Base-by-base conservation (phyloP, 2,888 invertebrate genomes). In the Papilio gigon region DNA sequence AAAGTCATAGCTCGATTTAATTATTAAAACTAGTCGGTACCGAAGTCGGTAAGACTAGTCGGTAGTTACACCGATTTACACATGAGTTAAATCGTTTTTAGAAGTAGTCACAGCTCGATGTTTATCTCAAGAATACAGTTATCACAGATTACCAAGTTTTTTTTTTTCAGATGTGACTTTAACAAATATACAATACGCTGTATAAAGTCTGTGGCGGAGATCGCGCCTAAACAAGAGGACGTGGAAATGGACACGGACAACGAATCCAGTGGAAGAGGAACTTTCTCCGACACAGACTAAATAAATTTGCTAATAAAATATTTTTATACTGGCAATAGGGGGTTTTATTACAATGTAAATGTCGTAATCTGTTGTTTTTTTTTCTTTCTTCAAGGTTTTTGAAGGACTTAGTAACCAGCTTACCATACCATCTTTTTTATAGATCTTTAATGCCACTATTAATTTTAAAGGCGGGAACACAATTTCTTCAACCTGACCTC, bases 121-220 rank as follows among this genome's bases (percentile, higher is more conserved):
- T n/a, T 17, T 8, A 44, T n/a, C n/a, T n/a, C 14, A 44, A 44
- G 20, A 14, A 44, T 1, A 35, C 1, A 35, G 8, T 9, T 6
- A 33, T 33, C 9, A 14, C 14, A 14, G 11, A 40, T 40, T 3
- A 14, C 8, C 1, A 8, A 42, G 4, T 4, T 17, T 11, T 22
- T 47, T 22, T 47, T 9, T 14, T 50, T 14, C 88, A 98, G 97
- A 77, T 97, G 97, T 83, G 97, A 98, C 81, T 97, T 95, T 85
- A 98, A 98, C 86, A 96, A 97, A 80, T 98, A 97, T 81, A 97
- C 96, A 0, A 93, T 97, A 72, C 93, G 93, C 56, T 96, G 95
- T 74, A 90, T 97, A 14, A 84, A 93, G 72, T 89, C 93, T 3
- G 91, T 94, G 0, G 93, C 92, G 11, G 84, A 87, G 53, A 78